A percentile compares a stretch with the other conserved stretches of the same genome.
Conservation (phyloP, 2,888 invertebrate species). For the Erpobdella octoculata region DNA sequence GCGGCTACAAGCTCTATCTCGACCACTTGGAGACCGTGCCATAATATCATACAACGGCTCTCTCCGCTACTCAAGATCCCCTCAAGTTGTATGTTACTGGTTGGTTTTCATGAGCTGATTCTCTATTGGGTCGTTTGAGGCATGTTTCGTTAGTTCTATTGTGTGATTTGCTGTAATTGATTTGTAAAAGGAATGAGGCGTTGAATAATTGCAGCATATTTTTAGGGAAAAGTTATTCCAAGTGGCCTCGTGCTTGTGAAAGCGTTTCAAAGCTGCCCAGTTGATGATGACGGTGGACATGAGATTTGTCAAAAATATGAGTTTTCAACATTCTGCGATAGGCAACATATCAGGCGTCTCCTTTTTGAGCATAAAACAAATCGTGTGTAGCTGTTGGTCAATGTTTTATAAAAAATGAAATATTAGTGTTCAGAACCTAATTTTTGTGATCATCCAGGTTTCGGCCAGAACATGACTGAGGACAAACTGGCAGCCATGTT, state of each 20-base stretch:
- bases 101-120: background rate
- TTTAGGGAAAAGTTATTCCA: background rate
- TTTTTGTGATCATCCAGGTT: background rate
- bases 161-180: background rate
- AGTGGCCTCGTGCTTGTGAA: too few species aligned
- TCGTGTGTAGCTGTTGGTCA: background rate
- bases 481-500: background rate
- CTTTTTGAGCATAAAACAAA: too few species aligned
- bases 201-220: background rate
- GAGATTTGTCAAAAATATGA: too few species aligned
- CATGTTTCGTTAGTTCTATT: background rate
- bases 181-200: background rate
- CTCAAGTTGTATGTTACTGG: conserved; percentile 15
- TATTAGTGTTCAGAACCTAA: too few species aligned
- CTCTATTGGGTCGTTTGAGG: too few species aligned
- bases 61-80: conserved; percentile 3
- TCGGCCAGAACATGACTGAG: background rate
- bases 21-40: background rate
- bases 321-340: too few species aligned
- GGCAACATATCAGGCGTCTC: too few species aligned
- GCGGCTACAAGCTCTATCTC: conserved; percentile 1
- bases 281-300: too few species aligned
- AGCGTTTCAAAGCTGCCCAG: too few species aligned
- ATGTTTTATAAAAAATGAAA: background rate
- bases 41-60: background rate